Evolutionary conservation across 2,888 invertebrate species (phyloP), one percentile per base, ranked within the genome.

Genomic region (Stenodera caucasica): DNA sequence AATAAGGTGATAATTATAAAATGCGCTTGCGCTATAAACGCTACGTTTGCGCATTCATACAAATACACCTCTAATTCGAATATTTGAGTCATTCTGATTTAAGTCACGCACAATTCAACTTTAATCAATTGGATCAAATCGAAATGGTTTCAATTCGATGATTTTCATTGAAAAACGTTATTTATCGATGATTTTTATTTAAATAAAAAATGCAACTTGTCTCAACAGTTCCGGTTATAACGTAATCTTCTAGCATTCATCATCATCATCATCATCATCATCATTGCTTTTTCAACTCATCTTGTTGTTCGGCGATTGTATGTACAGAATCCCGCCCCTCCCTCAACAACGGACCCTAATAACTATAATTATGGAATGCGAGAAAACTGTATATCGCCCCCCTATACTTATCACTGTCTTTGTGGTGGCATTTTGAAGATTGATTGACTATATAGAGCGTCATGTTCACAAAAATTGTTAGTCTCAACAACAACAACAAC

Each of bases 311-410:
- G 53, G 40, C 40, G 40, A 40, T 58, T 51, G 30, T 53, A 53
- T 45, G 53, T 53, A 50, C 33, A 30, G 32, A 45, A 15, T 37
- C 61, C 57, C 61, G 53, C 53, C 49, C 53, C 58, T 55, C 49
- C 50, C 30, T 49, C 30, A 15, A 53, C 54, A 33, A 40, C 26
- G 21, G 21, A 32, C 63, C 56, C 58, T 65, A 67, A 70, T 66
- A 62, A 68, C 68, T 68, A 67, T 70, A 68, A 70, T 68, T 67
- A 67, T 52, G 67, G 64, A 67, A 70, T 69, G 68, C 67, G 65
- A 67, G 66, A 70, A 68, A 70, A 69, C 67, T 63, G 67, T 69
- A 66, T 59, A 60, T 64, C 63, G 64, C 60, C 63, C 69, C n/a
- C 67, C 67, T 67, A 65, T 67, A 69, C 66, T 69, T 69, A 69